Evolutionary conservation across 2,888 invertebrate genomes (phyloP), one percentile per base, ranked within the genome.

Genomic region (Trissolcus brochymenae): DNA sequence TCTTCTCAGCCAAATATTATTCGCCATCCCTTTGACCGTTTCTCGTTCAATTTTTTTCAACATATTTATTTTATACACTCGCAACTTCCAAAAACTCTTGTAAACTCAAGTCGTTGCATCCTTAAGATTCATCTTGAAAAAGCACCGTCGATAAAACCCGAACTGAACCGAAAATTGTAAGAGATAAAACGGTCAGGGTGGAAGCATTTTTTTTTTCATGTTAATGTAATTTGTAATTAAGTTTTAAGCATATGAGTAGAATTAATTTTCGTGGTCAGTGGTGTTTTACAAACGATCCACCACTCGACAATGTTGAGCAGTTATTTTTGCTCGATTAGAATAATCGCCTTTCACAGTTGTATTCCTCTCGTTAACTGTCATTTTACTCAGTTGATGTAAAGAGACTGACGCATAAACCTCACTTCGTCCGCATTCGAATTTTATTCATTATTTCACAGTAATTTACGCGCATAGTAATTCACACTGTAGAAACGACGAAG

Each of bases 351-450:
- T 76, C 65, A 66, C 79, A 72, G 61, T 76, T 67, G 67, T 72
- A 59, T 59, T 66, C 78, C 79, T 80, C 77, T 82, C 81, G 77
- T 81, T 82, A 81, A 83, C 82, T 83, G 82, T 84, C 82, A 79
- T 83, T 82, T 78, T 79, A 82, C 81, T 29, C 82, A 82, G 84
- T 84, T 84, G 80, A 79, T 82, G 81, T 84, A 82, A 84, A 84
- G 84, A 85, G 84, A 84, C 84, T 84, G 85, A 85, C 79, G 81
- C 82, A 83, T 83, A 78, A 81, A 82, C 75, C 74, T 79, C 79
- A 77, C 70, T 74, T 76, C 71, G 67, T 81, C 81, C 74, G 80
- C 76, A 77, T 72, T 79, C 73, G 66, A 74, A 68, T 75, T 64
- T 29, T 7, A 29, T 29, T 82, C 71, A 80, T 80, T 76, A 71